Conservation (phyloP, 2,888 invertebrate species). For the Clivina fossor region DNA sequence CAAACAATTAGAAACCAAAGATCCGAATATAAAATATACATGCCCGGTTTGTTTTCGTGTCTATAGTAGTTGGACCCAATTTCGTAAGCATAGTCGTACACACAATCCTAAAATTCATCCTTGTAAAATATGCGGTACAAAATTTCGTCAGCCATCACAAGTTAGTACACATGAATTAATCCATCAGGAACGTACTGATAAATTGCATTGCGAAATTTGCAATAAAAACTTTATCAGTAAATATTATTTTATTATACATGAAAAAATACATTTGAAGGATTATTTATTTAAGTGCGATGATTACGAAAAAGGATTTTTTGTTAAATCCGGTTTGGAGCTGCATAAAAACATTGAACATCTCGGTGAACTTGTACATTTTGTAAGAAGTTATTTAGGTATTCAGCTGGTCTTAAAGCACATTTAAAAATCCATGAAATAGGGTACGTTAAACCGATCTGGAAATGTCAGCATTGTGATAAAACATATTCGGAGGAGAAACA, state of each 20-base stretch:
- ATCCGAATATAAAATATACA: too few species aligned
- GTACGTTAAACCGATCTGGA: slow-evolving; percentile 33
- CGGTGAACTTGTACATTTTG: slow-evolving; percentile 52
- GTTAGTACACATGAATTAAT: too few species aligned
- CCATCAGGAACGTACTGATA: too few species aligned
- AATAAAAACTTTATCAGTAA: slow-evolving; percentile 8
- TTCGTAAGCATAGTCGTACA: too few species aligned
- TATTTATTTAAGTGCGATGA: slow-evolving; percentile 52
- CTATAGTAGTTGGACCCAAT: too few species aligned
- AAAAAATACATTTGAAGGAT: slow-evolving; percentile 45
- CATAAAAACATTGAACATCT: slow-evolving; percentile 53
- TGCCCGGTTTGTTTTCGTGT: too few species aligned
- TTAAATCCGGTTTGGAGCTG: slow-evolving; percentile 51
- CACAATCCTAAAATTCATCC: too few species aligned
- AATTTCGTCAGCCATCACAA: too few species aligned
- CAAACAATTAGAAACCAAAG: too few species aligned
- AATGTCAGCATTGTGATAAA: slow-evolving; percentile 35
- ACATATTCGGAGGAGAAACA: slow-evolving; percentile 14
- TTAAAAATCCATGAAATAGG: slow-evolving; percentile 35
- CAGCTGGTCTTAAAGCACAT: slow-evolving; percentile 48
- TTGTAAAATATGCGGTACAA: too few species aligned
- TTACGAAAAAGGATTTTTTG: slow-evolving; percentile 53
- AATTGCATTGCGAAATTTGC: slow-evolving; percentile 22
- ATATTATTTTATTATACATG: slow-evolving; percentile 4
- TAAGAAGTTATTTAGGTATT: slow-evolving; percentile 51